Evolutionary conservation across 2,113 vertebrate species (phyloP).

Genomic region (Castor canadensis): DNA sequence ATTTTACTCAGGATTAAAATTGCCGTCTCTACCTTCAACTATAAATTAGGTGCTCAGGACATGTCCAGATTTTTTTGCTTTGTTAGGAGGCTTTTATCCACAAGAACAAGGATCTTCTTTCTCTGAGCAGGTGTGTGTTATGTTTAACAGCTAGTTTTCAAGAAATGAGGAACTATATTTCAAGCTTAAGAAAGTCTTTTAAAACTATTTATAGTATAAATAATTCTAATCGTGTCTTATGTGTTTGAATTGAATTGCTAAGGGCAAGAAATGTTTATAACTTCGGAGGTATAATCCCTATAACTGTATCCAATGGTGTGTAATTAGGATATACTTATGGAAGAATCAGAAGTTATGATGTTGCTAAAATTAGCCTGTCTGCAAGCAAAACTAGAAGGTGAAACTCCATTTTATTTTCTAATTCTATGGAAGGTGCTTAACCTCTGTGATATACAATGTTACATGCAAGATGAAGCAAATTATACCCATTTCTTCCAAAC

Average conservation of each 20-base stretch:
- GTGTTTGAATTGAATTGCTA: not conserved
- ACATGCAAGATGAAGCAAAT: not conserved
- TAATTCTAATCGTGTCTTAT: conserved; percentile 5
- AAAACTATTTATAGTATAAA: not conserved
- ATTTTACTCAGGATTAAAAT: not conserved
- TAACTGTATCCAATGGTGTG: not conserved
- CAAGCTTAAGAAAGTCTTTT: not conserved
- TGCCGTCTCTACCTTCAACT: not conserved
- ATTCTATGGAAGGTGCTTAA: not conserved
- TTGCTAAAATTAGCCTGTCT: not conserved
- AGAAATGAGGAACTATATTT: not conserved
- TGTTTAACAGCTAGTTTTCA: not conserved
- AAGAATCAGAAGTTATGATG: not conserved
- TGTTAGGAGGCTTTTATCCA: not conserved
- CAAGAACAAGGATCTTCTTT: conserved; percentile 6
- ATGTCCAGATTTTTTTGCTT: not conserved
- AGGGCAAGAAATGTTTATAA: not conserved
- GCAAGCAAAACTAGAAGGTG: not conserved
- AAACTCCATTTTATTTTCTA: too few relatives aligned
- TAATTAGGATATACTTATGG: not conserved
- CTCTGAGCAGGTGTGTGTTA: conserved; percentile 64
- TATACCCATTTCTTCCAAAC: not conserved
- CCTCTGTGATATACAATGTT: not conserved
- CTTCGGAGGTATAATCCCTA: not conserved
- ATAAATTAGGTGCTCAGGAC: not conserved